Evolutionary conservation across 2,888 invertebrate species (phyloP).

Genomic region (Rhingia rostrata): DNA sequence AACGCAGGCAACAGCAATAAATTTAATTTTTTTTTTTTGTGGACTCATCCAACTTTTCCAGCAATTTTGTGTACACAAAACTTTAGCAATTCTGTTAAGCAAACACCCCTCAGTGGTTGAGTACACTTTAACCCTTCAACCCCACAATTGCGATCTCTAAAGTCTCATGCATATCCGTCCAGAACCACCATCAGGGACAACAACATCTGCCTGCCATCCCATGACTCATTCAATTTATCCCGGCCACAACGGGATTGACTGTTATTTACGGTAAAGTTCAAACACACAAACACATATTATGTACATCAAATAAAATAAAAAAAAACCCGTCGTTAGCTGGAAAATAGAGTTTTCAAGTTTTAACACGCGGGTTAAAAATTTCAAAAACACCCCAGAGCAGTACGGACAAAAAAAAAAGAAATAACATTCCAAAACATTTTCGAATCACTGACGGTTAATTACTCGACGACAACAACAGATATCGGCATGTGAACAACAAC

Average conservation of each 20-base stretch:
- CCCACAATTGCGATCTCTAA: no score
- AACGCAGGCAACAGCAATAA: no score
- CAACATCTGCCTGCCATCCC: conserved; percentile 60
- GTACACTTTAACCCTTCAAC: no score
- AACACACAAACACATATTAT: conserved; percentile 2
- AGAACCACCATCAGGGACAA: no score
- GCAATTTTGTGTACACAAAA: no score
- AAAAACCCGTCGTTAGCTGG: conserved; percentile 49
- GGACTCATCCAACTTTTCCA: no score
- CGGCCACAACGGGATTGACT: conserved; percentile 57
- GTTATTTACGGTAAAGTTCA: conserved; percentile 56
- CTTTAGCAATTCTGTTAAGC: no score
- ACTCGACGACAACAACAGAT: conserved; percentile 71
- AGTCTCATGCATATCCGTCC: no score
- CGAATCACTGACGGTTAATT: conserved; percentile 74
- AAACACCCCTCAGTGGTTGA: no score
- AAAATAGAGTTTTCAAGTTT: conserved; percentile 47
- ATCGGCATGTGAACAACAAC: not conserved
- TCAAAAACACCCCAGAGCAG: conserved; percentile 10
- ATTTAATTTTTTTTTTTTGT: no score
- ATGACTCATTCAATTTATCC: conserved; percentile 55
- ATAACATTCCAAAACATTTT: conserved; percentile 55
- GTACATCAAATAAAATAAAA: conserved; percentile 24
- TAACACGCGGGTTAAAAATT: conserved; percentile 13
- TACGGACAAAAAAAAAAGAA: conserved; percentile 37